Evolutionary conservation across 2,113 vertebrate species (phyloP), one percentile per base, ranked within the genome.

Genomic region (Aegotheles bennettii): DNA sequence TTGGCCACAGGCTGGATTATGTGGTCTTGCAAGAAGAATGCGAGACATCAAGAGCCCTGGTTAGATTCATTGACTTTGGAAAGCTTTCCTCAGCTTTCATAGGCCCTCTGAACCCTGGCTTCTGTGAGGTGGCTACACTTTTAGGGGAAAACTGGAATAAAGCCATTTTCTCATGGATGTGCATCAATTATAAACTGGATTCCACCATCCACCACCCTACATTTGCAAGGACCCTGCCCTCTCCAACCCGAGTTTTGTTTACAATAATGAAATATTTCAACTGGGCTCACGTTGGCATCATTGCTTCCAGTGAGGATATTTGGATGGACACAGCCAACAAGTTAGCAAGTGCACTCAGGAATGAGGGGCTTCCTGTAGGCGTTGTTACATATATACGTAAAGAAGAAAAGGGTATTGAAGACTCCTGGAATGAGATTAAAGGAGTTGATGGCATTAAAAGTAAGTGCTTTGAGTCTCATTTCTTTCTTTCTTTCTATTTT

Each of bases 21-120:
- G 94, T 98, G 81, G 94, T 99, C 80, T 97, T 99, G 16, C 98
- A 98, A 53, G 98, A 99, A 96, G 98, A 98, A 17, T 99, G 99
- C 36, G 98, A 98, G 84, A 98, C 99, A 1, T 97, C 98, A 2
- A 98, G 96, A 93, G 99, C 99, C 9, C 97, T 99, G 54, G 92
- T 97, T 42, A 96, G 96, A 56, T 99, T 99, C 79, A 85, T 98
- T 78, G 96, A 96, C 71, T 97, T 98, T 60, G 97, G 97, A 76
- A 97, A 98, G 70, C 64, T 95, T 84, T 97, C 98, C 7, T 98
- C 99, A 23, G 99, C 97, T 23, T 98, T 99, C 33, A 36, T 99
- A 83, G 99, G 99, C 16, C 99, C 98, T 71, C 89, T 98, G 67
- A 99, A 99, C 82, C 98, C 99, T 3, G 98, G 99, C 21, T 99